Conservation (phyloP, 2,888 invertebrate species). For the Actias luna region DNA sequence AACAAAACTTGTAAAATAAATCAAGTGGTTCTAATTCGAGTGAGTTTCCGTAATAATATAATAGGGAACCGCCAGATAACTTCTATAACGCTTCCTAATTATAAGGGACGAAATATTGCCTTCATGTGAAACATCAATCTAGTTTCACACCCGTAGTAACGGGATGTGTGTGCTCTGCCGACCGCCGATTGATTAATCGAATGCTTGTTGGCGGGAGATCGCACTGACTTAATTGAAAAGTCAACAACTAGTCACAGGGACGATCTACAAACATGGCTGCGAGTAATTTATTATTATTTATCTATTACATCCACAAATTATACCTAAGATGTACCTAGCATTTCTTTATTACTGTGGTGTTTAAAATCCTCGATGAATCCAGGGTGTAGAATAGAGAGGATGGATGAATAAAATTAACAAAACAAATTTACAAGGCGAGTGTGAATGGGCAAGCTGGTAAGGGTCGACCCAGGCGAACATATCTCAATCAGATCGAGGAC, state of each 20-base stretch:
- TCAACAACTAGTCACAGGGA: constrained; percentile 69
- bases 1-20: no score
- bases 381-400: background rate
- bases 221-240: constrained; percentile 77
- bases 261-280: constrained; percentile 57
- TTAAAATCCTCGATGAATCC: no score
- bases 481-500: no score
- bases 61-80: no score
- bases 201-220: constrained; percentile 57
- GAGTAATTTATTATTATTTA: constrained; percentile 53
- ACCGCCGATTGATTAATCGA: constrained; percentile 63
- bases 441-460: no score
- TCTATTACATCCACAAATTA: background rate
- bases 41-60: no score
- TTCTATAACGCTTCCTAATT: no score
- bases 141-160: constrained; percentile 1
- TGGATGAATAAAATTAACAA: background rate
- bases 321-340: background rate
- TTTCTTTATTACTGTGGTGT: no score
- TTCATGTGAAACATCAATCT: constrained; percentile 3
- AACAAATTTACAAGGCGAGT: no score
- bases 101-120: background rate
- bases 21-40: no score
- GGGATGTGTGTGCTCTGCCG: constrained; percentile 5
- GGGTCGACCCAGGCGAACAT: no score